phyloP scores from a whole-genome alignment of 2,113 vertebrate genomes.

The Terrapene triunguis region DNA sequence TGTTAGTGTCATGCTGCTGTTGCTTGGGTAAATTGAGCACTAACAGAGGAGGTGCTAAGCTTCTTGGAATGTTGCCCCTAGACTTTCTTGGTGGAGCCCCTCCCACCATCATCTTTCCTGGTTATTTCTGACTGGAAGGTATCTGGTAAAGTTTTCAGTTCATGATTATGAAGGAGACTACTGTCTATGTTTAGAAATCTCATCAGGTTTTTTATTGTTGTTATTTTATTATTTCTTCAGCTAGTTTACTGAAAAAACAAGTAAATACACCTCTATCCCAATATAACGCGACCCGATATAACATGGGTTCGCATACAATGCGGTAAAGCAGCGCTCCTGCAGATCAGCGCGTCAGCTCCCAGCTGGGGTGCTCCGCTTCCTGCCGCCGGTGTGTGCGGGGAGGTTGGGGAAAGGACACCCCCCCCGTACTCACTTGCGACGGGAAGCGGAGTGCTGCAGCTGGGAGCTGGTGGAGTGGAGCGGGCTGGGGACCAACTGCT shows the following conservation, averaged over 20 bases:
- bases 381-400: no score
- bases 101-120: background rate
- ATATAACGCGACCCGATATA: no score
- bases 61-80: background rate
- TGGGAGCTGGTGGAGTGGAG: no score
- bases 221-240: background rate
- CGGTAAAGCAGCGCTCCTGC: no score
- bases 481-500: no score
- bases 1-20: background rate
- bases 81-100: background rate
- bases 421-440: no score
- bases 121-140: background rate
- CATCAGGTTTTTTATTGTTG: background rate
- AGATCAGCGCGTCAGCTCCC: no score
- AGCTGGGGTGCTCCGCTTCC: no score
- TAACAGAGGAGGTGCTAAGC: background rate
- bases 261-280: no score
- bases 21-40: background rate
- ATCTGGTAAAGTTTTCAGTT: background rate
- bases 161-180: background rate
- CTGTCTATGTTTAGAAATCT: background rate
- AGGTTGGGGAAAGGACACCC: no score
- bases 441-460: no score
- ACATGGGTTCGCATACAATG: no score
- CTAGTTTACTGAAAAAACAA: background rate